Evolutionary conservation across 2,113 vertebrate species (phyloP).

Genomic region (Petromus typicus): DNA sequence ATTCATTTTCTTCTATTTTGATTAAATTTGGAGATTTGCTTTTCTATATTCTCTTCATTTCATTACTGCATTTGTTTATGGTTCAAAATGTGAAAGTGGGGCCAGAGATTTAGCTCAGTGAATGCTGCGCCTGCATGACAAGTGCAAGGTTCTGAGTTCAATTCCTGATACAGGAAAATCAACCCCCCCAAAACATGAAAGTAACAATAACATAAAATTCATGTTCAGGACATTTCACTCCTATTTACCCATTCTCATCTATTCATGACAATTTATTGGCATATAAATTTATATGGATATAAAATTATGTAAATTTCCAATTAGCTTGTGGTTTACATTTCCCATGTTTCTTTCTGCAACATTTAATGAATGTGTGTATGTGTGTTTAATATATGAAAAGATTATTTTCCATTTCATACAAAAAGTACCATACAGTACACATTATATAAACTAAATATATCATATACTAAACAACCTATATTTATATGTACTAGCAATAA

Average conservation of each 20-base stretch:
- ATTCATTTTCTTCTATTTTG: slow-evolving; percentile 39
- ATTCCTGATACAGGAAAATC: too few relatives aligned
- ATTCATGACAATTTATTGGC: neutral
- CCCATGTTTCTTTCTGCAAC: slow-evolving; percentile 26
- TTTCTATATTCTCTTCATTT: slow-evolving; percentile 12
- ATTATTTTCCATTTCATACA: neutral
- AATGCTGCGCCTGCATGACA: too few relatives aligned
- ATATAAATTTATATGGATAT: too few relatives aligned
- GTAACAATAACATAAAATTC: neutral
- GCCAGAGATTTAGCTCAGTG: too few relatives aligned
- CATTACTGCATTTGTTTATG: neutral
- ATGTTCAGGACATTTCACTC: neutral
- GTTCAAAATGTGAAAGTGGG: neutral
- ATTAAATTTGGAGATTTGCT: neutral
- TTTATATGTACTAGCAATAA: neutral
- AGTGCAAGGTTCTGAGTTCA: too few relatives aligned
- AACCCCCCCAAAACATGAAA: neutral
- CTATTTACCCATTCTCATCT: neutral
- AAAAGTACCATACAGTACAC: neutral
- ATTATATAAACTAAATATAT: neutral
- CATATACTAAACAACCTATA: neutral
- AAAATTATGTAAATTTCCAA: neutral
- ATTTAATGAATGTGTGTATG: neutral
- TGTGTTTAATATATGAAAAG: neutral
- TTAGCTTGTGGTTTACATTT: slow-evolving; percentile 47